Conservation (phyloP, 2,797 vertebrate species). For the Pseudochromis fuscus region DNA sequence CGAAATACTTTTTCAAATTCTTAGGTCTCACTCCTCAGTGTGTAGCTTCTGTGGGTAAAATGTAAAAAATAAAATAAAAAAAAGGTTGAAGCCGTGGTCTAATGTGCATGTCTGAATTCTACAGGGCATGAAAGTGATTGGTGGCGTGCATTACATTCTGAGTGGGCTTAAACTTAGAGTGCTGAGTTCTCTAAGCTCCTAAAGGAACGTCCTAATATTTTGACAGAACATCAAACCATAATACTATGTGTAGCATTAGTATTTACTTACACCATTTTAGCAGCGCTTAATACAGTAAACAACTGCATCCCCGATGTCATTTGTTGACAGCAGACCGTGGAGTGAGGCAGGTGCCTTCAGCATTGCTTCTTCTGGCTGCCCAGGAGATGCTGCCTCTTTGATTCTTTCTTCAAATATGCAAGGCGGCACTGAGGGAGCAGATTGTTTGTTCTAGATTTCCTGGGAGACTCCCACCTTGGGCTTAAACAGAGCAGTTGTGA, state of each 20-base stretch:
- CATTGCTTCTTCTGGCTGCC: slow-evolving; percentile 74
- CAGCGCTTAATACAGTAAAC: slow-evolving; percentile 63
- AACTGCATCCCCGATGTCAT: slow-evolving; percentile 65
- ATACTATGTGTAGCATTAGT: slow-evolving; percentile 24
- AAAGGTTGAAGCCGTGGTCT: background rate
- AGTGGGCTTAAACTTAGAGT: background rate
- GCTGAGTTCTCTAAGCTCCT: slow-evolving; percentile 14
- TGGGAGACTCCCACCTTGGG: slow-evolving; percentile 85
- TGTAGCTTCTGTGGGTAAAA: background rate
- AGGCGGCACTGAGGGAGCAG: slow-evolving; percentile 75
- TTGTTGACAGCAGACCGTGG: slow-evolving; percentile 66
- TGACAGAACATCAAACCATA: slow-evolving; percentile 53
- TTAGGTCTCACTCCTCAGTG: background rate
- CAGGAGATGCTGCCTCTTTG: slow-evolving; percentile 85
- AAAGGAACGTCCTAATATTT: slow-evolving; percentile 16
- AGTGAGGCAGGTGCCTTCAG: slow-evolving; percentile 69
- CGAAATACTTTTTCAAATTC: background rate
- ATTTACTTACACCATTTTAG: slow-evolving; percentile 45
- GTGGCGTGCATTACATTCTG: background rate
- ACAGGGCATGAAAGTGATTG: background rate
- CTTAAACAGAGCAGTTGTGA: slow-evolving; percentile 82
- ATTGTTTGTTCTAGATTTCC: slow-evolving; percentile 86
- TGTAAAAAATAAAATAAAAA: too few species aligned
- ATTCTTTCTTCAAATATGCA: slow-evolving; percentile 89
- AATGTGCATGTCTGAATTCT: too few species aligned